Conservation (phyloP, 2,888 invertebrate genomes). For the Zhuqinia jingwanae region DNA sequence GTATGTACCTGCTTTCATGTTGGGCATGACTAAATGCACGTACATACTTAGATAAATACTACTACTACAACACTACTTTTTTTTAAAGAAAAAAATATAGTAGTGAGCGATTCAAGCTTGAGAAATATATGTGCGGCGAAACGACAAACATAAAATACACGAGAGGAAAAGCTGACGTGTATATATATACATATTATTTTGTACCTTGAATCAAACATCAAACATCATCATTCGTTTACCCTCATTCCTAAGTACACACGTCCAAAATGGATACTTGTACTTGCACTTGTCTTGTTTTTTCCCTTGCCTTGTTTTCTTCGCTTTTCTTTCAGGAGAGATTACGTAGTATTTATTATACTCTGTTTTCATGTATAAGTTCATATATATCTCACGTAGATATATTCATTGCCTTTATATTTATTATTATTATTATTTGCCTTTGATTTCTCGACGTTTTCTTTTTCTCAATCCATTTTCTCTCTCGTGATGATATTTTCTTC, state of each 20-base stretch:
- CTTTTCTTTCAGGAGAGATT: conserved; percentile 30
- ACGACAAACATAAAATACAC: neutral
- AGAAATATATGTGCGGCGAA: neutral
- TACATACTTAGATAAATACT: no score
- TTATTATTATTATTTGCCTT: conserved; percentile 54
- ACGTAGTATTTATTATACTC: neutral
- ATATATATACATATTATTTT: conserved; percentile 6
- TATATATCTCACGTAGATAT: no score
- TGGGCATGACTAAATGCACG: neutral
- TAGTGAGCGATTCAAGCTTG: neutral
- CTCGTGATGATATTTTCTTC: conserved; percentile 57
- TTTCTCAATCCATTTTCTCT: neutral
- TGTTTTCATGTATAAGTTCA: neutral
- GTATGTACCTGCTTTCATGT: neutral
- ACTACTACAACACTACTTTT: no score
- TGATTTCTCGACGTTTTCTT: conserved; percentile 52
- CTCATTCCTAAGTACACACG: neutral
- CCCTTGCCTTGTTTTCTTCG: neutral
- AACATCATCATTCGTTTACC: conserved; percentile 24
- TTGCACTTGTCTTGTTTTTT: neutral
- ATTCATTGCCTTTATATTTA: conserved; percentile 19
- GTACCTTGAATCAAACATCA: neutral
- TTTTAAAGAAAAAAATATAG: no score
- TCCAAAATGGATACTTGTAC: neutral
- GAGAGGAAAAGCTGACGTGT: neutral